Evolutionary conservation across 2,888 invertebrate species (phyloP).

Genomic region (Lithophane socia): DNA sequence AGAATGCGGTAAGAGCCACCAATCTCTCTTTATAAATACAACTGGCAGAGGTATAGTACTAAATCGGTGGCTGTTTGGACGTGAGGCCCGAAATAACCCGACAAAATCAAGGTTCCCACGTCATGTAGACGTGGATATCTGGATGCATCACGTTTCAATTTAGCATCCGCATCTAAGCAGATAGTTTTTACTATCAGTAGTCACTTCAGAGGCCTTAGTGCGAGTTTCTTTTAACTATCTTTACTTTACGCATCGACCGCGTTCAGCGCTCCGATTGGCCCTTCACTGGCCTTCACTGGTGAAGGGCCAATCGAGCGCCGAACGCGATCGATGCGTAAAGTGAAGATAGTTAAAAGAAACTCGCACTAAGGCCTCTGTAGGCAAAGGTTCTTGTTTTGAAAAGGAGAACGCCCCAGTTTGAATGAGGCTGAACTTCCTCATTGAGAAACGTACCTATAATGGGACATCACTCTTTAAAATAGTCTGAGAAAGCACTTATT

Average conservation of each 20-base stretch:
- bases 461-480: background rate
- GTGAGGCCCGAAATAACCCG: constrained; percentile 69
- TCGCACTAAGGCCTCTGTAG: no score
- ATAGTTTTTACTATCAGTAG: background rate
- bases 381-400: background rate
- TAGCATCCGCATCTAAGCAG: constrained; percentile 7
- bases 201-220: no score
- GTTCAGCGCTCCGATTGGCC: no score
- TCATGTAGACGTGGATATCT: constrained; percentile 39
- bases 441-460: background rate
- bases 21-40: constrained; percentile 60
- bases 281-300: no score
- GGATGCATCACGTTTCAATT: constrained; percentile 42
- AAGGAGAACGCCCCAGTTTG: background rate
- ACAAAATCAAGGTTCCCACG: constrained; percentile 71
- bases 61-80: constrained; percentile 58
- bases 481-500: background rate
- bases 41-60: constrained; percentile 56
- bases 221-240: no score
- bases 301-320: no score
- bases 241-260: no score
- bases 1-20: constrained; percentile 34
- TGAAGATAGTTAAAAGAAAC: no score
- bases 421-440: background rate
- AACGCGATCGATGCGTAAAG: no score